phyloP scores from a whole-genome alignment of 64 coral and sea anemone species.

The Montipora cactus region DNA sequence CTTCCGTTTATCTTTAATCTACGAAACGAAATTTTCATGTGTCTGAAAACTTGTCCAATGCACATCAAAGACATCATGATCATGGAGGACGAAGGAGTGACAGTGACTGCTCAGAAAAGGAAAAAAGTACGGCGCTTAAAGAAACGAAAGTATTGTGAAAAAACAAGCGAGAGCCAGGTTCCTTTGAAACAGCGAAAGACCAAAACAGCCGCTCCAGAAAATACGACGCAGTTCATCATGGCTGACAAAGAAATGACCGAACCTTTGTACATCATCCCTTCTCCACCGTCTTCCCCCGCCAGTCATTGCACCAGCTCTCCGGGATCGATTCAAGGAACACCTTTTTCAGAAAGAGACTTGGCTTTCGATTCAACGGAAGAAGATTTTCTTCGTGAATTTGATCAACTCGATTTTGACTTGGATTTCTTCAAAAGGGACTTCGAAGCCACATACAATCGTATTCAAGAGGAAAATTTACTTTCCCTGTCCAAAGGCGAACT shows the following conservation, averaged over 20 bases:
- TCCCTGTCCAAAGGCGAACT: constrained; percentile 80
- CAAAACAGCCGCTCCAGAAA: constrained; percentile 85
- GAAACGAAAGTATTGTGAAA: constrained; percentile 78
- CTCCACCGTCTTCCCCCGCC: constrained; percentile 44
- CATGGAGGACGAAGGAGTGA: constrained; percentile 68
- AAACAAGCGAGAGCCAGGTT: background rate
- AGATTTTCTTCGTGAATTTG: constrained; percentile 70
- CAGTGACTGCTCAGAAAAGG: constrained; percentile 45
- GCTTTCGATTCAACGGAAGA: constrained; percentile 49
- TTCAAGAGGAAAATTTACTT: constrained; percentile 81
- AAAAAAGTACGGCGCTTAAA: constrained; percentile 87
- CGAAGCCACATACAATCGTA: constrained; percentile 81
- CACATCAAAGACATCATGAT: background rate
- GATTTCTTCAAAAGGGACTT: constrained; percentile 94
- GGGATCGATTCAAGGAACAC: constrained; percentile 63
- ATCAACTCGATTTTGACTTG: constrained; percentile 79
- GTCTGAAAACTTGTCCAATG: constrained; percentile 32
- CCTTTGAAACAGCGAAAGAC: constrained; percentile 75
- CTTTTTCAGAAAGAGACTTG: constrained; percentile 54
- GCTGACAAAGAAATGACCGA: constrained; percentile 83
- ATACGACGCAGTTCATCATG: constrained; percentile 98
- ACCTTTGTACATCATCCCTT: constrained; percentile 71
- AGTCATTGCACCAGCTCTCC: constrained; percentile 63
- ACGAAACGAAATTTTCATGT: constrained; percentile 13
- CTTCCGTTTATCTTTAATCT: background rate